A percentile compares a stretch with the other conserved stretches of the same genome.
Conservation (phyloP, 1,140 invertebrate genomes). For the Gyrodactylus bullatarudis region DNA sequence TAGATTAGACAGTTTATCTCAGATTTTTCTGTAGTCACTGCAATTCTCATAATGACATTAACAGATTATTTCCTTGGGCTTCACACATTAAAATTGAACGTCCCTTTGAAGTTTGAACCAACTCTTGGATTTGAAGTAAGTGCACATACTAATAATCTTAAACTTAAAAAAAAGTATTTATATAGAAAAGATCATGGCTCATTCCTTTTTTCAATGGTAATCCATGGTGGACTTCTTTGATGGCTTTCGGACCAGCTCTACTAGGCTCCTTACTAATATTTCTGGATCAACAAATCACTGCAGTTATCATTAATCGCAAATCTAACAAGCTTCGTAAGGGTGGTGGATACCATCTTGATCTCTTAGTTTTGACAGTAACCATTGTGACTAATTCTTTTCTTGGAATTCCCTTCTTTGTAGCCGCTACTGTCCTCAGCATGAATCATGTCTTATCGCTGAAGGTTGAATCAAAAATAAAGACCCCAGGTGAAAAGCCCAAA, state of each 20-base stretch:
- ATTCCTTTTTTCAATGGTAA: conserved; percentile 1
- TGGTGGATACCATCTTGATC: conserved; percentile 78
- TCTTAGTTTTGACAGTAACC: conserved; percentile 53
- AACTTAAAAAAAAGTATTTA: neutral
- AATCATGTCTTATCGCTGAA: conserved; percentile 92
- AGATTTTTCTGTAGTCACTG: conserved; percentile 23
- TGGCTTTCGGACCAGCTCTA: conserved; percentile 8
- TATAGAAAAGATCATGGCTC: neutral
- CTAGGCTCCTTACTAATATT: conserved; percentile 18
- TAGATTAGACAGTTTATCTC: conserved; percentile 12
- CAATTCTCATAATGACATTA: conserved; percentile 19
- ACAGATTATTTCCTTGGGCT: conserved; percentile 16
- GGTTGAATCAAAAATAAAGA: conserved; percentile 68
- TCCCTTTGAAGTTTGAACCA: conserved; percentile 13
- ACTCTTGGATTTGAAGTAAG: conserved; percentile 30
- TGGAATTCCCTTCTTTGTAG: conserved; percentile 71
- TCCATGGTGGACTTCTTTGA: conserved; percentile 3
- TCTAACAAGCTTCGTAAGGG: conserved; percentile 25
- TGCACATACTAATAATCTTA: neutral
- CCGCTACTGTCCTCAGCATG: conserved; percentile 87
- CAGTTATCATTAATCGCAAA: conserved; percentile 21
- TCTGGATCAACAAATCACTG: conserved; percentile 21
- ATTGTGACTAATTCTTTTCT: conserved; percentile 64
- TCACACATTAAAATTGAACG: conserved; percentile 19
- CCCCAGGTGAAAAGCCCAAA: conserved; percentile 82